Conservation (phyloP, 2,113 vertebrate species). For the Sylvia atricapilla region DNA sequence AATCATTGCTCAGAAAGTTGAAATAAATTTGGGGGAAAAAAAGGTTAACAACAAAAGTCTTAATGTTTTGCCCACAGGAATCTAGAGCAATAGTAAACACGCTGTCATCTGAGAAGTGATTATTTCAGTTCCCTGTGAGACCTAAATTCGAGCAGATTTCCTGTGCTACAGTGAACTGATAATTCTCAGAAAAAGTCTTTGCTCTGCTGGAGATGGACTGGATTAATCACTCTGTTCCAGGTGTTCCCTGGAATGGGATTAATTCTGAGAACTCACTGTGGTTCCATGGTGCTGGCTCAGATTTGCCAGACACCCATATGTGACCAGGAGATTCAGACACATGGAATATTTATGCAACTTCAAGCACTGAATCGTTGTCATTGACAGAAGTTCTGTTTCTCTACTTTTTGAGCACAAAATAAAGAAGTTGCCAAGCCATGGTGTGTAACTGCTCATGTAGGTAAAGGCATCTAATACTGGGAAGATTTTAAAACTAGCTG, state of each 20-base stretch:
- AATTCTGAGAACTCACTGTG: not conserved
- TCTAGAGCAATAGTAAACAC: not conserved
- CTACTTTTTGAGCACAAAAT: not conserved
- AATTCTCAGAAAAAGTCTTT: not conserved
- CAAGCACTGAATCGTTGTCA: not conserved
- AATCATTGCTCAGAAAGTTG: conserved; percentile 12
- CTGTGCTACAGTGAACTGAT: not conserved
- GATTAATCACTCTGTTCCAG: not conserved
- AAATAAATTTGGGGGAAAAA: not conserved
- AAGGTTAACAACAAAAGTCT: not conserved
- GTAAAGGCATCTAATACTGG: not conserved
- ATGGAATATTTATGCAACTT: not conserved
- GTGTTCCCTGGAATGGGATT: not conserved
- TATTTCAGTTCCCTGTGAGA: not conserved
- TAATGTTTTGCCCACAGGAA: not conserved
- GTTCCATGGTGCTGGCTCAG: not conserved
- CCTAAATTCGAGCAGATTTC: not conserved
- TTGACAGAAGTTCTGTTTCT: not conserved
- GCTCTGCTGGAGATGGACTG: not conserved
- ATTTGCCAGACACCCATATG: not conserved
- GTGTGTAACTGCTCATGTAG: not conserved
- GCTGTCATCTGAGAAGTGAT: not conserved
- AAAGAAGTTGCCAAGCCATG: not conserved
- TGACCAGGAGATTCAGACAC: not conserved
- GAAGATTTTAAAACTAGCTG: not conserved